Evolutionary conservation across 2,888 invertebrate genomes (phyloP).

Genomic region (Melanostoma mellinum): DNA sequence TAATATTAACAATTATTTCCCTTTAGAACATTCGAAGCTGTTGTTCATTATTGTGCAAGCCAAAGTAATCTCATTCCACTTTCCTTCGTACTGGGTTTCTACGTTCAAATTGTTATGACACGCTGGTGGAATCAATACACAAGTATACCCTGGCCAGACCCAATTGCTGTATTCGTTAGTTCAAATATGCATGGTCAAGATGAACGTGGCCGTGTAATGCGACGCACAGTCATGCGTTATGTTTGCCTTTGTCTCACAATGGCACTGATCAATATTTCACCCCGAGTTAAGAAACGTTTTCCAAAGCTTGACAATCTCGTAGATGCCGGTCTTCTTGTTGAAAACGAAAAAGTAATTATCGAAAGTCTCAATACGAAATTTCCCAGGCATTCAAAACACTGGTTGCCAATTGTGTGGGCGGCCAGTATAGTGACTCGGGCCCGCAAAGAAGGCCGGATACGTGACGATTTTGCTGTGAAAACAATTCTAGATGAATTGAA

Average conservation of each 20-base stretch:
- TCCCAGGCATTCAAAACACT: constrained; percentile 93
- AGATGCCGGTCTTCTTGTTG: constrained; percentile 91
- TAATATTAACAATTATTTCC: constrained; percentile 34
- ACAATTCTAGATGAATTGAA: constrained; percentile 94
- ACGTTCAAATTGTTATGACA: constrained; percentile 95
- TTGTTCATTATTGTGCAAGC: constrained; percentile 92
- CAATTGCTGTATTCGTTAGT: constrained; percentile 92
- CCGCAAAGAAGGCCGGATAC: constrained; percentile 93
- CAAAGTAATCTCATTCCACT: constrained; percentile 94
- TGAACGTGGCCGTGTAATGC: constrained; percentile 91
- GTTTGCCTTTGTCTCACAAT: constrained; percentile 93
- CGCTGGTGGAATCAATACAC: constrained; percentile 96
- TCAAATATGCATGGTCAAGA: constrained; percentile 93
- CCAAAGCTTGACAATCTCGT: constrained; percentile 92
- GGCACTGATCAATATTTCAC: constrained; percentile 93
- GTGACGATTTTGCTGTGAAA: constrained; percentile 96
- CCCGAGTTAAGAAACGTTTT: constrained; percentile 93
- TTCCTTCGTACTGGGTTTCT: constrained; percentile 96
- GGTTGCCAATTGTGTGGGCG: constrained; percentile 96
- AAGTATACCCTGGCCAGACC: constrained; percentile 93
- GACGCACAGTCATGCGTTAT: constrained; percentile 91
- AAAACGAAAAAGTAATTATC: constrained; percentile 91
- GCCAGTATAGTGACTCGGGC: constrained; percentile 94
- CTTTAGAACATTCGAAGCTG: constrained; percentile 90
- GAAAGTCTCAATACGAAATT: constrained; percentile 90